A percentile compares a stretch with the other conserved stretches of the same genome.
Conservation (phyloP, 2,113 vertebrate genomes). For the Sinocyclocheilus rhinocerous region DNA sequence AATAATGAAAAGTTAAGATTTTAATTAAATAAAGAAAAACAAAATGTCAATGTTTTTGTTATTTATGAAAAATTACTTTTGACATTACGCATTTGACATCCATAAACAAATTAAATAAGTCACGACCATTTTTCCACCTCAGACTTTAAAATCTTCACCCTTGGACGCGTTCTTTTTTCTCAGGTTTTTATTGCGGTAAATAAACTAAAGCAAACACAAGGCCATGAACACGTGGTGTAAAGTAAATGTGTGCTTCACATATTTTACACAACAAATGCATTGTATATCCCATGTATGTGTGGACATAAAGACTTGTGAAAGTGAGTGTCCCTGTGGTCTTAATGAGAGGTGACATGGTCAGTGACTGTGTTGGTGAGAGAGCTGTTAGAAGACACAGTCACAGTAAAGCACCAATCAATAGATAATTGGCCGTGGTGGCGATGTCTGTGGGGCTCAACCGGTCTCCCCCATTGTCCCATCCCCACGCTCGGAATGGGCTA, state of each 20-base stretch:
- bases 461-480: constrained; percentile 77
- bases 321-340: constrained; percentile 23
- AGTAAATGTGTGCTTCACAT: not conserved
- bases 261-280: not conserved
- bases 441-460: constrained; percentile 12
- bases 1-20: not conserved
- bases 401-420: constrained; percentile 86
- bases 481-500: constrained; percentile 80
- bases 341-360: constrained; percentile 76
- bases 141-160: not conserved
- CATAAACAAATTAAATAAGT: not conserved
- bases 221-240: not conserved
- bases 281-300: constrained; percentile 24
- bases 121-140: not conserved
- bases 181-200: not conserved
- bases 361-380: constrained; percentile 74
- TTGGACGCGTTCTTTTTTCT: not conserved
- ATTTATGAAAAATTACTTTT: not conserved
- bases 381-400: constrained; percentile 76
- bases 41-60: not conserved
- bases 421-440: constrained; percentile 81
- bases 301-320: constrained; percentile 5
- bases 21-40: not conserved
- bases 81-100: not conserved
- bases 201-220: not conserved